Evolutionary conservation across 2,888 invertebrate genomes (phyloP), one percentile per base, ranked within the genome.

Genomic region (Electrophaes corylata): DNA sequence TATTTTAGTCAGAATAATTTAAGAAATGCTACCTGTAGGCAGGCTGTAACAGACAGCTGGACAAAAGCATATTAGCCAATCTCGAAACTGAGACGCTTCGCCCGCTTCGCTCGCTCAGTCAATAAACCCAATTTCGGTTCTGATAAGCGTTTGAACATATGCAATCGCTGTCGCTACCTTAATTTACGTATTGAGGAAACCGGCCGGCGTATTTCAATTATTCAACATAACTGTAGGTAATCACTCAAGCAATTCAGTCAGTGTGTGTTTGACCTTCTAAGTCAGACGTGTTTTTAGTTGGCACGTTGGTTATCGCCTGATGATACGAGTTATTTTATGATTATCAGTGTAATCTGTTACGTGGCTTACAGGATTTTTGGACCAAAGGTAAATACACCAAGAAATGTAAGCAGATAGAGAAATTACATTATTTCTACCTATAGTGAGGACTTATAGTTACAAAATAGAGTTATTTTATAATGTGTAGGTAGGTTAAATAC

Each of bases 351-450:
- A 40, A 56, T 60, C 46, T 47, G 51, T 46, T 23, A 48, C 39
- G 49, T 39, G 41, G 55, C 46, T 1, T 60, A 51, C 20, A 60
- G 43, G 6, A 31, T 60, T 41, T 46, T 60, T 11, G 54, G 54
- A 26, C 43, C 50, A 10, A 59, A 62, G 60, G 65, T 65, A 62
- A 40, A 55, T 44, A 2, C 14, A 6, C 11, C n/a, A 43, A 12
- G 23, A 8, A 1, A 23, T 14, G 35, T 16, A 16, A 14, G 8
- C 4, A 16, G 6, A 8, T 5, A 37, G 4, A 33, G 23, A 5
- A 23, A 23, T 23, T 23, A 23, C n/a, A n/a, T n/a, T n/a, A n/a
- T n/a, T n/a, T n/a, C n/a, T n/a, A n/a, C n/a, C n/a, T n/a, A n/a
- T n/a, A n/a, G n/a, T n/a, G n/a, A n/a, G n/a, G n/a, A n/a, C n/a